Evolutionary conservation across 23 tunicate species (phyloP), one percentile per base, ranked within the genome.

Genomic region (Phallusia fumigata): DNA sequence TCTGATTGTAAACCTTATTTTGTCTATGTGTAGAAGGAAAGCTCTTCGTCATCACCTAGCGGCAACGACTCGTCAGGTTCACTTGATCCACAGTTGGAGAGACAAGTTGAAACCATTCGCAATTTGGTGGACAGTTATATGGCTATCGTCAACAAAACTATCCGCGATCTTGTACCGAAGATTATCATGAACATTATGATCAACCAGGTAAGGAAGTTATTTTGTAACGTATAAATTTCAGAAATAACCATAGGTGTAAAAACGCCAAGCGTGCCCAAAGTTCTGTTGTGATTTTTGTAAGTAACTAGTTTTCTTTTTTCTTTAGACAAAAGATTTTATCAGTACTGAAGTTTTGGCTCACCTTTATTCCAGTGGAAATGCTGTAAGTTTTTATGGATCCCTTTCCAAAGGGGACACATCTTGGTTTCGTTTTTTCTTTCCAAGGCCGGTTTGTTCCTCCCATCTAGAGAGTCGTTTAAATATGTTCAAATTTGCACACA

Each of bases 111-210:
- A 84, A 89, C 95, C 10, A 96, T 96, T 73, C 96, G 99, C 0
- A 96, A 96, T 79, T 81, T 96, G 53, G 99, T 96, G 53, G 99
- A 96, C 87, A 90, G 96, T 53, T 96, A 96, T 92, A 96, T 96
- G 99, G 84, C 86, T 34, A 96, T 96, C 64, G 96, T 96, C 72
- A 88, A 75, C 84, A 96, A 96, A 65, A 88, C 95, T 0, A 84
- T 89, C 31, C 82, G 92, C 5, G 94, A 89, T 85, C 86, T 88
- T 31, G 76, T 91, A 12, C 99, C 99, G 6, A 96, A 96, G 83
- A 96, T 89, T 0, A 91, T 96, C 75, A 89, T 96, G 96, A 73
- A 36, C 30, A 80, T 96, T 19, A 91, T 96, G 99, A 89, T 96
- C 34, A 81, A 73, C 49, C 81, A 89, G 88, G 92, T 91, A 50